These are phyloP conservation scores for Thalassoma bifasciatum DNA, from an alignment of 2,113 vertebrate genomes.

Conservation along the genomic window DNA sequence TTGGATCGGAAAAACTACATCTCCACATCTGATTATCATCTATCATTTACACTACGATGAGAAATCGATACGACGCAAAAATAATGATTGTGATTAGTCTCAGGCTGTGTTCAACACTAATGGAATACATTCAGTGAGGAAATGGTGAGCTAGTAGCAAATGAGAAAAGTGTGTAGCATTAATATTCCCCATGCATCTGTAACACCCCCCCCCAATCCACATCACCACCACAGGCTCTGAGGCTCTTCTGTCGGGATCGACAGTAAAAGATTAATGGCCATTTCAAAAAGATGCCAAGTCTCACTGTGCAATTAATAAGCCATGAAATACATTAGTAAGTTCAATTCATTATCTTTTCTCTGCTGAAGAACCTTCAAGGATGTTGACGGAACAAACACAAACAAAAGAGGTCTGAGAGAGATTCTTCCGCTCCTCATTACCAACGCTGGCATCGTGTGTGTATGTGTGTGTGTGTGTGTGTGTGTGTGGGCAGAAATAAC, in stretches of 20 bases:
- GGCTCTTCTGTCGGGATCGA: slow-evolving; percentile 64
- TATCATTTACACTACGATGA: slow-evolving; percentile 60
- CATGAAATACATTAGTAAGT: slow-evolving; percentile 72
- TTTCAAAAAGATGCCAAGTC: slow-evolving; percentile 50
- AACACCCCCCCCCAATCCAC: slow-evolving; percentile 49
- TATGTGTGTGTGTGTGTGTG: not conserved
- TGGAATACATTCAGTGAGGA: slow-evolving; percentile 59
- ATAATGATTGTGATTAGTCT: slow-evolving; percentile 53
- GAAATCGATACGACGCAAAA: slow-evolving; percentile 68
- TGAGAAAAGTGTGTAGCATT: slow-evolving; percentile 56
- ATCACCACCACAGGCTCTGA: too few relatives aligned
- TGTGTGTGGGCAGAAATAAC: slow-evolving; percentile 42
- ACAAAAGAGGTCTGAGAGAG: slow-evolving; percentile 25
- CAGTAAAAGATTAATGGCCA: slow-evolving; percentile 76
- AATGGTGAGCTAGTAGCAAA: slow-evolving; percentile 49
- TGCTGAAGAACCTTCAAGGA: slow-evolving; percentile 58
- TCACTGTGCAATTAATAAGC: slow-evolving; percentile 71
- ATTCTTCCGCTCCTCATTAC: slow-evolving; percentile 21
- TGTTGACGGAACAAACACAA: slow-evolving; percentile 49
- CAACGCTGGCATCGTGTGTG: slow-evolving; percentile 22
- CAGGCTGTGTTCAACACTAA: slow-evolving; percentile 46
- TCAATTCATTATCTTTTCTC: slow-evolving; percentile 66
- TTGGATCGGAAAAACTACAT: slow-evolving; percentile 42
- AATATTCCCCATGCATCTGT: slow-evolving; percentile 68
- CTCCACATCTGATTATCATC: slow-evolving; percentile 43